Conservation (phyloP, 1,140 invertebrate genomes). For the Sitophilus oryzae region DNA sequence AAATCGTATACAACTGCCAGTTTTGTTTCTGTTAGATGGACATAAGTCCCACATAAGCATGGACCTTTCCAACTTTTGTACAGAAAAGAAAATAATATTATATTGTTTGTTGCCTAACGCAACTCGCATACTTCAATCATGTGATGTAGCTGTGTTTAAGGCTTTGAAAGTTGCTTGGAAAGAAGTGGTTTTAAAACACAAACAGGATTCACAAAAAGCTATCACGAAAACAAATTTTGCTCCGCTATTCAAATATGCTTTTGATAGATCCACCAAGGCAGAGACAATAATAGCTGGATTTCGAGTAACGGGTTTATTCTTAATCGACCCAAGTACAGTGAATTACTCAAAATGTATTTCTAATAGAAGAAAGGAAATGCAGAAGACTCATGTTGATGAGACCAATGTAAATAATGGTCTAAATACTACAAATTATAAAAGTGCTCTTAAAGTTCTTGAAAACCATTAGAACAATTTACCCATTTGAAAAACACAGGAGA, state of each 20-base stretch:
- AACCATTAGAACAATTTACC: too few species aligned
- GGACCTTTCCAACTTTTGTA: constrained; percentile 40
- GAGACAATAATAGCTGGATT: constrained; percentile 40
- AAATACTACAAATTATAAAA: neutral
- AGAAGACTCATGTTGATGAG: neutral
- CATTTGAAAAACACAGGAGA: too few species aligned
- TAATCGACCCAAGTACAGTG: constrained; percentile 37
- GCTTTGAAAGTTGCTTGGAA: constrained; percentile 38
- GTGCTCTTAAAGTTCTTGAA: neutral
- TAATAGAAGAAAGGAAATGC: neutral
- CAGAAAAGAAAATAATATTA: constrained; percentile 38
- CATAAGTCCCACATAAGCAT: constrained; percentile 42
- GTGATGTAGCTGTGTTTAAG: constrained; percentile 40
- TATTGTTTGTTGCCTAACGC: constrained; percentile 40
- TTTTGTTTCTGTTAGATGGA: constrained; percentile 43
- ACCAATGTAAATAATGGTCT: neutral
- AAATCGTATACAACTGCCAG: constrained; percentile 35
- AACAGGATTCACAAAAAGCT: constrained; percentile 3
- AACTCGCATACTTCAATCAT: constrained; percentile 42
- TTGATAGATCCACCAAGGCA: constrained; percentile 20
- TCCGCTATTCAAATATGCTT: constrained; percentile 34
- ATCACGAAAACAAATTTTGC: constrained; percentile 31
- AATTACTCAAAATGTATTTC: constrained; percentile 32
- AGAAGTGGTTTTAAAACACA: constrained; percentile 8
- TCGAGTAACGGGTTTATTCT: constrained; percentile 38